A percentile compares a stretch with the other conserved stretches of the same genome.
Evolutionary conservation across 2,888 invertebrate species (phyloP).

Genomic region (Drosophila tanythrix): DNA sequence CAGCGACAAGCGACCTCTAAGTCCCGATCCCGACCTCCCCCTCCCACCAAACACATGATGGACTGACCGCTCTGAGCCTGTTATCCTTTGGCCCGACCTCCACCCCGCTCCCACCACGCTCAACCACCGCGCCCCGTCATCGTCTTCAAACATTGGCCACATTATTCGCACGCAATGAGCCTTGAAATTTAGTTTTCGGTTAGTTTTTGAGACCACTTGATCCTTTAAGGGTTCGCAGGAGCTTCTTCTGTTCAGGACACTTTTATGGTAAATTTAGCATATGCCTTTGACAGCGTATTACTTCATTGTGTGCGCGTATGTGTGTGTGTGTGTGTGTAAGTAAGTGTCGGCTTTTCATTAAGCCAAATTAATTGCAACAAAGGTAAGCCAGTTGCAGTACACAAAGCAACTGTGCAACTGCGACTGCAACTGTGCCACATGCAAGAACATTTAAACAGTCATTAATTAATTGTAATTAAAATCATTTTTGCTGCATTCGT

Average conservation of each 20-base stretch:
- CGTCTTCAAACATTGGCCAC: conserved; percentile 64
- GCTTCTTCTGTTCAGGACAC: conserved; percentile 53
- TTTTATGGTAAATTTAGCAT: conserved; percentile 64
- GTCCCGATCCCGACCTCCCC: neutral
- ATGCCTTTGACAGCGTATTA: conserved; percentile 62
- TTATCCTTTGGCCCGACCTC: conserved; percentile 20
- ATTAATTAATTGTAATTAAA: conserved; percentile 80
- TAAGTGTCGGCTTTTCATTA: conserved; percentile 42
- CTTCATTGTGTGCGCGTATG: conserved; percentile 26
- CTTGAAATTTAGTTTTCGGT: conserved; percentile 80
- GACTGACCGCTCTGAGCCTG: conserved; percentile 27
- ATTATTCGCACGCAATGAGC: conserved; percentile 80
- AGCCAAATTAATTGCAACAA: conserved; percentile 61
- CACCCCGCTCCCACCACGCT: conserved; percentile 3
- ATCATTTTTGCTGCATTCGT: conserved; percentile 59
- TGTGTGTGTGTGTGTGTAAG: neutral
- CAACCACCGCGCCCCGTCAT: neutral
- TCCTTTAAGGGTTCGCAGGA: conserved; percentile 50
- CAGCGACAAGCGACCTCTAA: conserved; percentile 35
- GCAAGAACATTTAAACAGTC: conserved; percentile 60
- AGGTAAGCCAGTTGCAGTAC: conserved; percentile 53
- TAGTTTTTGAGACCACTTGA: conserved; percentile 68
- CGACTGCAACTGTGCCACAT: conserved; percentile 23
- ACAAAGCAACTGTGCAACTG: conserved; percentile 25
- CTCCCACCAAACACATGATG: conserved; percentile 23